Evolutionary conservation across 2,888 invertebrate genomes (phyloP), one percentile per base, ranked within the genome.

Genomic region (Morinoia aosen): DNA sequence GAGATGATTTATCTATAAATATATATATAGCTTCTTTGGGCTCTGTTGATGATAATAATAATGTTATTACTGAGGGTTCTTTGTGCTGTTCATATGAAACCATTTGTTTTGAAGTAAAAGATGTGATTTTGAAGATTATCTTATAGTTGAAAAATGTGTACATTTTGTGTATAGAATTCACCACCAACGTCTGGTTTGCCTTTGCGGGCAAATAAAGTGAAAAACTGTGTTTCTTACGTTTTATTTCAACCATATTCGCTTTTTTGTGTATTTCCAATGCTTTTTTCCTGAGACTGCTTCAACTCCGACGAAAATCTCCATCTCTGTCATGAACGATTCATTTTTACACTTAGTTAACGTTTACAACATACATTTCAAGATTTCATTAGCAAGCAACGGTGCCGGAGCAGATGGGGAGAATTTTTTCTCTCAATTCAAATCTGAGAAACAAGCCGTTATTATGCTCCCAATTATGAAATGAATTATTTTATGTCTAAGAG

Each of bases 1-100:
- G 64, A 94, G 76, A 95, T 95, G 88, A 76, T 39, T 95, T 95
- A 94, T 95, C 88, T 58, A 94, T 95, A 95, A 57, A 95, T 95
- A 95, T 95, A 95, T 95, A 95, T 95, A 88, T 95, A 95, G 58
- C 58, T 88, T 40, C 94, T 95, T 94, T 93, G 61, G 91, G 58
- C 61, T 88, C 93, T 91, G 91, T 61, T 95, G 93, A 91, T 58
- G 61, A 48, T 88, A 91, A 91, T 90, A 95, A 90, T 91, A 58
- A 95, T 48, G 93, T 61, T 58, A 95, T 61, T 91, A 95, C n/a
- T 91, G 91, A 88, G 88, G 91, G 91, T 95, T 91, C 88, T 76
- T 88, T 88, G 88, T 95, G 95, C 95, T 95, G 88, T 88, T 88
- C 95, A 56, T 88, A 95, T 95, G 16, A 58, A 76, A 58, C 16